These are phyloP conservation scores for Pangasius larnaudii DNA, from an alignment of 2,797 vertebrate species.

Conservation along the genomic window DNA sequence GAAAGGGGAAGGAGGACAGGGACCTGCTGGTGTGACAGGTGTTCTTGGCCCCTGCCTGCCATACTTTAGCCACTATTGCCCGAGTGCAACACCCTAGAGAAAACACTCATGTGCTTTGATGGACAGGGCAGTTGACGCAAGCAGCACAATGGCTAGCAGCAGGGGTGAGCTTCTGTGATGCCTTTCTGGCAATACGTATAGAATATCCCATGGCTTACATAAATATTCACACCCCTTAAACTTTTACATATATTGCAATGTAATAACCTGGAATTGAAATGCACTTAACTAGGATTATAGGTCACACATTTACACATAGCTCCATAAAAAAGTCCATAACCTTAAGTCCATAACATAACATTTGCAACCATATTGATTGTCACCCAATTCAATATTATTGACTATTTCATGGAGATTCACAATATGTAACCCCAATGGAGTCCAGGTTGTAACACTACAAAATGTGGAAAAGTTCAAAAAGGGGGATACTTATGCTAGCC, in stretches of 20 bases:
- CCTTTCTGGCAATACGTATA: constrained; percentile 51
- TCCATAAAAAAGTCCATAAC: no score
- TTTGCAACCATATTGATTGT: background rate
- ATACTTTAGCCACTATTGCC: constrained; percentile 50
- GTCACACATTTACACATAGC: background rate
- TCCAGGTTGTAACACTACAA: background rate
- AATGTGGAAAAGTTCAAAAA: background rate
- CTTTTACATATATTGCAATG: background rate
- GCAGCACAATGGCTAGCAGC: constrained; percentile 53
- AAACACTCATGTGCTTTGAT: constrained; percentile 54
- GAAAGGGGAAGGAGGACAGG: constrained; percentile 55
- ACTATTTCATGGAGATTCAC: background rate
- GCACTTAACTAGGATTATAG: background rate
- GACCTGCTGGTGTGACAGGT: constrained; percentile 70
- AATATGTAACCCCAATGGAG: background rate
- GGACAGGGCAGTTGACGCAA: constrained; percentile 57
- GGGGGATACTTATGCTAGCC: background rate
- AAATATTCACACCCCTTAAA: background rate
- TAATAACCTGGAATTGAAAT: background rate
- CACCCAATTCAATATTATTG: background rate
- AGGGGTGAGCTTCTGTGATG: constrained; percentile 57
- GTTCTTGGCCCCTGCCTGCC: constrained; percentile 66
- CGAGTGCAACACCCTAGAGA: constrained; percentile 55
- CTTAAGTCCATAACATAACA: no score
- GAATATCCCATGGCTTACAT: background rate